Base-by-base conservation (phyloP, 2,113 vertebrate genomes). In the Dasyornis broadbenti region DNA sequence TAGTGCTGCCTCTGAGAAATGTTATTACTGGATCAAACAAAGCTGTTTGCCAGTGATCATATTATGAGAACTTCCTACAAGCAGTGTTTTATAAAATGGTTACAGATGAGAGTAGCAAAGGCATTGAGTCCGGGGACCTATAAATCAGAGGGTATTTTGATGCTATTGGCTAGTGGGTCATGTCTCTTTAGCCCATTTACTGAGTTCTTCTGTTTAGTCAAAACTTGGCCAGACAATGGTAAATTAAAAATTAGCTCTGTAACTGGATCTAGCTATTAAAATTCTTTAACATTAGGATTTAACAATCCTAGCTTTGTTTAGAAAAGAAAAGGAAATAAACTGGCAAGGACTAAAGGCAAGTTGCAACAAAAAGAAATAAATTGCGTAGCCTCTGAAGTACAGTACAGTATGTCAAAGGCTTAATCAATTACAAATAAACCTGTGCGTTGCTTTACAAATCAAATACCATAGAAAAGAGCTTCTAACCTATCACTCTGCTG, bases 401-500 rank as follows among this genome's bases (percentile, higher is more conserved):
- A 66, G 45, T 70, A 91, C 70, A 89, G 35, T 57, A n/a, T 91
- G 85, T 83, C 45, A 94, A 86, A 52, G 71, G 81, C 84, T 91
- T 95, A 81, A 57, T 82, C 79, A 37, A 49, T 90, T 68, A 64
- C 90, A 97, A 86, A 95, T 91, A 95, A 88, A 90, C 30, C 45
- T 82, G 66, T 76, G 33, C 5, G 1, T 83, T 91, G 71, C 68
- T 93, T 83, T 88, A 72, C 63, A 88, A 66, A 63, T 59, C 52
- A 94, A 71, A 81, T 33, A 20, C 35, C 13, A 60, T 63, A 49
- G 31, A 71, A 92, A 70, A 82, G 11, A 71, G 30, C 63, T 82
- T 54, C 39, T 70, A 70, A 70, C 17, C 27, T 33, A 40, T 54
- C 49, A 33, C 24, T 63, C 30, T 75, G 37, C 40, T 84, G 57